Conservation (phyloP, 1,140 invertebrate species). For the Apocrypta bakeri region DNA sequence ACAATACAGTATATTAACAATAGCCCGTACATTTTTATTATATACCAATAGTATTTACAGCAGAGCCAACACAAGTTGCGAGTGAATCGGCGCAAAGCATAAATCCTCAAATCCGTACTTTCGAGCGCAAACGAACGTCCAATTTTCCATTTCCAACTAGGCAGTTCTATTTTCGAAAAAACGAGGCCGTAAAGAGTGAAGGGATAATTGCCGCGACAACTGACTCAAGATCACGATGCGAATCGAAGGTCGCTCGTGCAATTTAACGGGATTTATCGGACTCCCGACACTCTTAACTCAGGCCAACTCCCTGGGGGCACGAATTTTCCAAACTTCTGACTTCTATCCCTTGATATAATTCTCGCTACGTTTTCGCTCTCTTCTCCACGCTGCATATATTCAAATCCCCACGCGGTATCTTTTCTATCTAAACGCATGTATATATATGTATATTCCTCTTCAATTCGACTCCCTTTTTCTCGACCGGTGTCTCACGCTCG, state of each 20-base stretch:
- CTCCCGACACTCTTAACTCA: constrained; percentile 61
- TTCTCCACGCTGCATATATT: constrained; percentile 15
- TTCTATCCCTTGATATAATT: constrained; percentile 12
- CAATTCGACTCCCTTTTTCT: constrained; percentile 4
- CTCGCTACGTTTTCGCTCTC: constrained; percentile 13
- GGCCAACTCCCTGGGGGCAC: constrained; percentile 33
- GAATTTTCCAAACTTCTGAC: constrained; percentile 45
- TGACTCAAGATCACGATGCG: constrained; percentile 52
- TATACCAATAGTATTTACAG: too few species aligned
- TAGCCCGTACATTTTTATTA: too few species aligned
- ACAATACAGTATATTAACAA: too few species aligned
- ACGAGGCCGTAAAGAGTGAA: not conserved
- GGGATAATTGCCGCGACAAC: constrained; percentile 39
- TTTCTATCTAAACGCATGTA: constrained; percentile 8
- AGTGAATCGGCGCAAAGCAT: too few species aligned
- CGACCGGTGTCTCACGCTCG: constrained; percentile 25
- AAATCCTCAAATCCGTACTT: too few species aligned
- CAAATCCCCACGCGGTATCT: constrained; percentile 27
- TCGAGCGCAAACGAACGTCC: too few species aligned
- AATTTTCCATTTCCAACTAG: constrained; percentile 8
- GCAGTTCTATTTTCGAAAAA: constrained; percentile 21
- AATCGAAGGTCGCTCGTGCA: constrained; percentile 63
- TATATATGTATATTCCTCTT: not conserved
- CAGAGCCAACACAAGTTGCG: too few species aligned
- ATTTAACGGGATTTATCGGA: constrained; percentile 65